Evolutionary conservation across 2,113 vertebrate genomes (phyloP).

Genomic region (Conger conger): DNA sequence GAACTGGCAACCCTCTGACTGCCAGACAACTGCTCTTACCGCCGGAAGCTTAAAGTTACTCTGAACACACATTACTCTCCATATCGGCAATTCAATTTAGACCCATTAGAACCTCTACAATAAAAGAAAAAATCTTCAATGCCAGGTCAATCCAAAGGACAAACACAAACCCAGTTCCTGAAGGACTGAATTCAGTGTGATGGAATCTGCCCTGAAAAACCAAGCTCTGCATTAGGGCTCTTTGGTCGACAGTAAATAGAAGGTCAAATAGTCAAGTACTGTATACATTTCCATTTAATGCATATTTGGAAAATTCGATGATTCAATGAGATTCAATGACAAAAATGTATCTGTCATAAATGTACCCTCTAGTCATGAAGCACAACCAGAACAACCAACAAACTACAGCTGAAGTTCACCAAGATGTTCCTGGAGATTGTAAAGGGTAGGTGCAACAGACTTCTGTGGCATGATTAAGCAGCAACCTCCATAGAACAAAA

Average conservation of each 20-base stretch:
- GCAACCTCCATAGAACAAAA: too few relatives aligned
- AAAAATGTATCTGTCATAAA: background rate
- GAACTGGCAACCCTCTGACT: too few relatives aligned
- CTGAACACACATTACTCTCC: constrained; percentile 47
- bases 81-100: constrained; percentile 63
- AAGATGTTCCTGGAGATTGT: background rate
- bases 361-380: background rate
- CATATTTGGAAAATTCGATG: background rate
- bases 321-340: background rate
- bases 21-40: too few relatives aligned
- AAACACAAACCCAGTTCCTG: background rate
- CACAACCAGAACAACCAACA: background rate
- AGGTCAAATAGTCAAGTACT: background rate
- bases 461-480: too few relatives aligned
- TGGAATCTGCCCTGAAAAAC: background rate
- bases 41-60: constrained; percentile 45
- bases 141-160: constrained; percentile 27
- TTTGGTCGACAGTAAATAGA: background rate
- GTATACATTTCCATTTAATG: background rate
- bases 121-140: constrained; percentile 41
- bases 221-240: background rate
- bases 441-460: background rate
- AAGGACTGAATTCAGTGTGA: background rate
- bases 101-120: constrained; percentile 45
- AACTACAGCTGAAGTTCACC: background rate